Evolutionary conservation across 2,888 invertebrate species (phyloP).

Genomic region (Nesidiocoris tenuis): DNA sequence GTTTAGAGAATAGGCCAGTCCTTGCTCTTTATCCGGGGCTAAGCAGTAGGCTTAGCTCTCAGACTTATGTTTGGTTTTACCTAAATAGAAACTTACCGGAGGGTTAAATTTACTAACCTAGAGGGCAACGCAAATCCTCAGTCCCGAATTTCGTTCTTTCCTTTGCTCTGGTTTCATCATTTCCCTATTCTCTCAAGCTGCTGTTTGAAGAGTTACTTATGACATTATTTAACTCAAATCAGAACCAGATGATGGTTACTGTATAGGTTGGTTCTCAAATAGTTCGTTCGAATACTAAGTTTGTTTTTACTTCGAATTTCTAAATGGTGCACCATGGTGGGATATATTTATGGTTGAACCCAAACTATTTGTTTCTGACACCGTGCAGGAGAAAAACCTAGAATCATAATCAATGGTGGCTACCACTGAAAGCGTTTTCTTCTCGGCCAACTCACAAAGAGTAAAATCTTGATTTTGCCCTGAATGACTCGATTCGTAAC

Average conservation of each 20-base stretch:
- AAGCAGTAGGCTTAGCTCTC: neutral
- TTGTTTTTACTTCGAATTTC: neutral
- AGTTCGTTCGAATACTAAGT: too few relatives aligned
- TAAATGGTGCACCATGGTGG: neutral
- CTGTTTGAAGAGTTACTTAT: too few relatives aligned
- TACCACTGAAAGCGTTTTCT: too few relatives aligned
- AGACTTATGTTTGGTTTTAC: neutral
- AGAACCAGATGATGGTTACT: too few relatives aligned
- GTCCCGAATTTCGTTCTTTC: neutral
- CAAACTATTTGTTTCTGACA: too few relatives aligned
- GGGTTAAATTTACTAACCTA: neutral
- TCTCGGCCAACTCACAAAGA: too few relatives aligned
- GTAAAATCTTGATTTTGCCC: too few relatives aligned
- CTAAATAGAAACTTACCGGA: neutral
- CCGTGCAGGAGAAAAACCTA: too few relatives aligned
- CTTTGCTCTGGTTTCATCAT: neutral
- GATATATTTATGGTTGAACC: neutral
- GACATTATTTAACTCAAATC: too few relatives aligned
- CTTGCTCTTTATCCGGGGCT: neutral
- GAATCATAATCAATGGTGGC: too few relatives aligned
- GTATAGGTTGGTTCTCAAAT: too few relatives aligned
- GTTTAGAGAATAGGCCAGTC: neutral
- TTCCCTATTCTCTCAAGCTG: too few relatives aligned
- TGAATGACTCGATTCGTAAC: neutral
- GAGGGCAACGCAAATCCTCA: neutral